Evolutionary conservation across 2,888 invertebrate species (phyloP), one percentile per base, ranked within the genome.

Genomic region (Drosophila fungiperda): DNA sequence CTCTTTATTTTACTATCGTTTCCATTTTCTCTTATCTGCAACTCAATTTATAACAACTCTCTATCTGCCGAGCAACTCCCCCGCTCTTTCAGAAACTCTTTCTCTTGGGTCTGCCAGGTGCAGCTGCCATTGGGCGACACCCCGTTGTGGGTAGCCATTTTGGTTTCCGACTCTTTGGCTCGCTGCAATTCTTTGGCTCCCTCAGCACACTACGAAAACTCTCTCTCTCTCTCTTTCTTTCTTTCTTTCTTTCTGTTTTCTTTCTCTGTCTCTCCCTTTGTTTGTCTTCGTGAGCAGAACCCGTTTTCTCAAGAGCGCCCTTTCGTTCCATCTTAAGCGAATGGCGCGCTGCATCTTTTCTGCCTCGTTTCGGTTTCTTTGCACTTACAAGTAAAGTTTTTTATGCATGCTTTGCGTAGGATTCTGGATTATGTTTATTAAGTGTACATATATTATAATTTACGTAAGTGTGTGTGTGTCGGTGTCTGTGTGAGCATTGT

Each of bases 111-210:
- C 32, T 35, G 23, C 40, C 64, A 33, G 58, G 52, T 68, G 59
- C 57, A 57, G 57, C 78, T 82, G 68, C 72, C 64, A 67, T 75
- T 87, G 87, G 89, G 68, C 83, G 35, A 73, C 70, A 62, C 73
- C 66, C 70, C 53, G 78, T 55, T 54, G 57, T 45, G 45, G 57
- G 76, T 76, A 89, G 88, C 85, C 88, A 89, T 85, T 87, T 86
- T 82, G 74, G 66, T 50, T 70, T 62, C 20, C 23, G 50, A 26
- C 42, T 38, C 26, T 73, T 68, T 45, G 15, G 20, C 45, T 45
- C 20, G 38, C 68, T 65, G 73, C 75, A 67, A 42, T 73, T 85
- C 73, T 68, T 67, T 61, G 48, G 32, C 48, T 60, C 65, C 55
- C 58, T 48, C 53, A 20, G 15, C 35, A 26, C 20, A 53, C 60